Conservation (phyloP, 2,113 vertebrate species). For the Calonectris borealis region DNA sequence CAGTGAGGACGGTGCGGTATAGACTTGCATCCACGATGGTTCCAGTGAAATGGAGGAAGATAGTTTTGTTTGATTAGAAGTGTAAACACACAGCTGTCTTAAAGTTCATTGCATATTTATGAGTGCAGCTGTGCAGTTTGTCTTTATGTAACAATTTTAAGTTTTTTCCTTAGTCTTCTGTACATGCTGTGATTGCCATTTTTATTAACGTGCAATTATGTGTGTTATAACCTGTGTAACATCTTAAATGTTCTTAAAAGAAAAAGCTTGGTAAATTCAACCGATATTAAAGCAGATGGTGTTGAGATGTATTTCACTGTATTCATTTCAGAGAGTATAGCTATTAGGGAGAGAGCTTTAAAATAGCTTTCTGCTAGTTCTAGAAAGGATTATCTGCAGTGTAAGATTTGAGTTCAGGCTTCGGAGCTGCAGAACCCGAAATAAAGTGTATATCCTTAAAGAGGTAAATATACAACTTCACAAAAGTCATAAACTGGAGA, state of each 20-base stretch:
- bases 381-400: neutral
- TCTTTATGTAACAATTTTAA: neutral
- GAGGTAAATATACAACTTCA: neutral
- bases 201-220: neutral
- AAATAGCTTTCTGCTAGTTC: neutral
- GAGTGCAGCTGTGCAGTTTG: neutral
- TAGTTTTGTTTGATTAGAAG: neutral
- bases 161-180: neutral
- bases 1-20: neutral
- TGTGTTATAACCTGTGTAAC: neutral
- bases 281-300: rapidly evolving
- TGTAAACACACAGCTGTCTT: no score
- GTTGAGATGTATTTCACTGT: rapidly evolving
- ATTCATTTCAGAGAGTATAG: neutral
- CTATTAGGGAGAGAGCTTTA: neutral
- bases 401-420: neutral
- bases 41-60: neutral
- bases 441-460: neutral
- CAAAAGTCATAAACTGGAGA: neutral
- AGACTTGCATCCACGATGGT: rapidly evolving
- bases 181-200: neutral
- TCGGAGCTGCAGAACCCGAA: neutral
- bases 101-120: rapidly evolving
- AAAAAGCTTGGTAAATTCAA: neutral
- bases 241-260: neutral